phyloP scores from a whole-genome alignment of 2,797 vertebrate genomes.

The Myotis myotis region DNA sequence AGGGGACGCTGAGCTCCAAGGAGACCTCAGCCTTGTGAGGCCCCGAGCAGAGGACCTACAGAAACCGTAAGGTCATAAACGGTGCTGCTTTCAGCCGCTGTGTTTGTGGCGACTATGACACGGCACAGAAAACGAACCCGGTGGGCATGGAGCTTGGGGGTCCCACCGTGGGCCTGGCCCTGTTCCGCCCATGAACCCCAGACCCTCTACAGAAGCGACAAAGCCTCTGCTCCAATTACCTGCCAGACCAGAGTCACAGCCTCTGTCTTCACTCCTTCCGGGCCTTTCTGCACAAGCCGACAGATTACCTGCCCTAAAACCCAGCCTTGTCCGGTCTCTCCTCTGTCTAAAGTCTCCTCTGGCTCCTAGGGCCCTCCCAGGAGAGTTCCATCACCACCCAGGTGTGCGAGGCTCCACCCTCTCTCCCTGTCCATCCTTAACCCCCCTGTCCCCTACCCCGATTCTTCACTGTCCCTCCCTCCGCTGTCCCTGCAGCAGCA shows the following conservation, averaged over 20 bases:
- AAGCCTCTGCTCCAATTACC: background rate
- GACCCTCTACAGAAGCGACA: background rate
- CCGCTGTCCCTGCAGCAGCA: accelerated
- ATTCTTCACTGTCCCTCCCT: no score
- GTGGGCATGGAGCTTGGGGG: accelerated
- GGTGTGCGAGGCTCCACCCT: background rate
- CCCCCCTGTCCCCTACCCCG: background rate
- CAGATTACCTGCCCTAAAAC: background rate
- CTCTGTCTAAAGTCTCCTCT: background rate
- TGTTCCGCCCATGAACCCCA: accelerated
- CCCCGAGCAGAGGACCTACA: background rate
- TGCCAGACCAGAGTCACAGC: background rate
- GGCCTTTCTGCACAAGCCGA: background rate
- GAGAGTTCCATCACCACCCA: background rate
- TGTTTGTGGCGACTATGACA: background rate
- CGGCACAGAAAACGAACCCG: background rate
- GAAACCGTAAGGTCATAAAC: background rate
- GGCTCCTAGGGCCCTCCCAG: background rate
- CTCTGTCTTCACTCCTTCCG: background rate
- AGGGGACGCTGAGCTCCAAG: background rate
- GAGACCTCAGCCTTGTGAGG: background rate
- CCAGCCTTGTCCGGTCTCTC: background rate
- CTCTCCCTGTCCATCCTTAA: background rate
- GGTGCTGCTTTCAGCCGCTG: background rate
- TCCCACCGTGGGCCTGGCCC: background rate